Conservation (phyloP, 2,888 invertebrate genomes). For the Tholera decimalis region DNA sequence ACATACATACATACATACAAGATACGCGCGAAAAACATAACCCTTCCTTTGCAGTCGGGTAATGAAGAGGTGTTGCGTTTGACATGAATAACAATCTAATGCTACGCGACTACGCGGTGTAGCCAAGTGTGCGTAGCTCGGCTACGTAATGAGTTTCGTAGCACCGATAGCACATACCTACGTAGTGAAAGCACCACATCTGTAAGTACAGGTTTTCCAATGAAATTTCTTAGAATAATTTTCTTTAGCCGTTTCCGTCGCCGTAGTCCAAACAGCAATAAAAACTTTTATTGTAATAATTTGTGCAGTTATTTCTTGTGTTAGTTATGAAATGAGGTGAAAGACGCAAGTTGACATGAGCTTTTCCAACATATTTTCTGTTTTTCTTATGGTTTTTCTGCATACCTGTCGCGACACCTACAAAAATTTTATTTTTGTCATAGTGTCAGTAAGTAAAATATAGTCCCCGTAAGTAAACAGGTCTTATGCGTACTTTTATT, state of each 20-base stretch:
- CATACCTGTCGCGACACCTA: not conserved
- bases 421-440: not conserved
- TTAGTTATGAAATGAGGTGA: not conserved
- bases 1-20: too few relatives aligned
- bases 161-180: slow-evolving; percentile 18
- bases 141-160: slow-evolving; percentile 52
- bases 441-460: not conserved
- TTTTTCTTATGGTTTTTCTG: not conserved
- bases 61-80: slow-evolving; percentile 28
- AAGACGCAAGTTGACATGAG: not conserved
- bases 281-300: not conserved
- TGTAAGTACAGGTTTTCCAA: not conserved
- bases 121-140: slow-evolving; percentile 48
- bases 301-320: not conserved
- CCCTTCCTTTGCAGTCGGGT: too few relatives aligned
- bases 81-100: slow-evolving; percentile 33
- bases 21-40: too few relatives aligned
- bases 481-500: not conserved
- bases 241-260: not conserved
- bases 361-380: not conserved
- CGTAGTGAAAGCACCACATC: not conserved
- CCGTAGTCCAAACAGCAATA: too few relatives aligned
- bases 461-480: not conserved
- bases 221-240: not conserved
- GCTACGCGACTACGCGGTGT: slow-evolving; percentile 59